phyloP scores from a whole-genome alignment of 1,140 invertebrate genomes.

The Meteorus sp. region DNA sequence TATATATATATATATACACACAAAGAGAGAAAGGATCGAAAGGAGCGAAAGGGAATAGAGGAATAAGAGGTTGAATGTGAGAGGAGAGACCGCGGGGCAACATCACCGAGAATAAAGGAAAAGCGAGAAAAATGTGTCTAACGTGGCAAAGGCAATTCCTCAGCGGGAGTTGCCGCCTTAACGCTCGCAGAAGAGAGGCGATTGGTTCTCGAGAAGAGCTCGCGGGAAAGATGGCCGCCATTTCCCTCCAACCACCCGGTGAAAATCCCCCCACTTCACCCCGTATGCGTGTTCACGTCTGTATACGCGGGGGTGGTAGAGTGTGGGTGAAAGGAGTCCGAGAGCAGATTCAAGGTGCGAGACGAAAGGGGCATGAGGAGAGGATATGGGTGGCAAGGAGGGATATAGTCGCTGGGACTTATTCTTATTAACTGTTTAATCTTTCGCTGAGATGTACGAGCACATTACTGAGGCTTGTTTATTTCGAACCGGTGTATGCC shows the following conservation, averaged over 20 bases:
- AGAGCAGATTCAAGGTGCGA: conserved; percentile 22
- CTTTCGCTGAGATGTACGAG: conserved; percentile 57
- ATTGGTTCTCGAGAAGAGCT: conserved; percentile 59
- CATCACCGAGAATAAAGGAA: conserved; percentile 57
- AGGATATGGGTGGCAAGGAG: too few species aligned
- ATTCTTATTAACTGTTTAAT: conserved; percentile 63
- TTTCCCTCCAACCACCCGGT: conserved; percentile 59
- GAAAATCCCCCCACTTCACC: conserved; percentile 44
- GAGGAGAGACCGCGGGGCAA: conserved; percentile 40
- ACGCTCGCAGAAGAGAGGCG: conserved; percentile 51
- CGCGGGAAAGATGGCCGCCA: conserved; percentile 60
- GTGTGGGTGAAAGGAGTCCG: conserved; percentile 28
- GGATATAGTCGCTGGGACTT: conserved; percentile 55
- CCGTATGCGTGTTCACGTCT: conserved; percentile 31
- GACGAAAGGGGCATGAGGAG: conserved; percentile 36
- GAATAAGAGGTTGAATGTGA: conserved; percentile 36
- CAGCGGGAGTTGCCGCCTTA: conserved; percentile 60
- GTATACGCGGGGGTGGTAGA: conserved; percentile 27
- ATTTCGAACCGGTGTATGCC: conserved; percentile 50
- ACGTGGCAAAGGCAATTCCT: conserved; percentile 60
- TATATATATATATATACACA: conserved; percentile 12
- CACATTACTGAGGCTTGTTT: conserved; percentile 56
- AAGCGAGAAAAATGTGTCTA: conserved; percentile 63
- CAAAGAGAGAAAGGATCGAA: conserved; percentile 24
- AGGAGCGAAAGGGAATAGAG: conserved; percentile 30